phyloP scores from a whole-genome alignment of 1,140 invertebrate genomes.

The Parasteatoda tepidariorum region DNA sequence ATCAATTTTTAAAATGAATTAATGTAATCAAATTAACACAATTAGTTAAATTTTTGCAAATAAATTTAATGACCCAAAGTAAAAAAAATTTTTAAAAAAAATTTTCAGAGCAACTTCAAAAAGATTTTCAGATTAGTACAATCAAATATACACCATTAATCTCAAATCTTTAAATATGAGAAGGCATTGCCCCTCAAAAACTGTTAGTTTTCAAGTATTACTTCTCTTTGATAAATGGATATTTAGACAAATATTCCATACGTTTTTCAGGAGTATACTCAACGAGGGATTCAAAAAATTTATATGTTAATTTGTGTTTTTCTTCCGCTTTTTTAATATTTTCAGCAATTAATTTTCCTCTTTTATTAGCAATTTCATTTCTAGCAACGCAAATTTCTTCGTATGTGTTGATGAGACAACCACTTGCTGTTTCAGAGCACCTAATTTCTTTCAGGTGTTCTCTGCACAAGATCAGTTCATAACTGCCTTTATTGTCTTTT shows the following conservation, averaged over 20 bases:
- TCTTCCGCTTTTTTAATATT: neutral
- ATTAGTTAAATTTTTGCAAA: too few species aligned
- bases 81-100: too few species aligned
- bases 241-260: neutral
- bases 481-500: neutral
- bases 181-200: too few species aligned
- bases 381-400: neutral
- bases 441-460: neutral
- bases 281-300: neutral
- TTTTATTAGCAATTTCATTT: neutral
- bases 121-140: too few species aligned
- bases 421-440: neutral
- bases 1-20: too few species aligned
- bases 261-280: neutral
- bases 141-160: too few species aligned
- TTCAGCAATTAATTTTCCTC: neutral
- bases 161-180: too few species aligned
- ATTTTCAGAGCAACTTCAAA: too few species aligned
- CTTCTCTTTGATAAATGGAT: neutral
- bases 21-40: too few species aligned
- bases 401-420: neutral
- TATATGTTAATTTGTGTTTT: neutral
- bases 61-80: too few species aligned
- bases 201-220: too few species aligned
- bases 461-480: neutral